phyloP scores from a whole-genome alignment of 2,113 vertebrate genomes.

The Peucedramus taeniatus region DNA sequence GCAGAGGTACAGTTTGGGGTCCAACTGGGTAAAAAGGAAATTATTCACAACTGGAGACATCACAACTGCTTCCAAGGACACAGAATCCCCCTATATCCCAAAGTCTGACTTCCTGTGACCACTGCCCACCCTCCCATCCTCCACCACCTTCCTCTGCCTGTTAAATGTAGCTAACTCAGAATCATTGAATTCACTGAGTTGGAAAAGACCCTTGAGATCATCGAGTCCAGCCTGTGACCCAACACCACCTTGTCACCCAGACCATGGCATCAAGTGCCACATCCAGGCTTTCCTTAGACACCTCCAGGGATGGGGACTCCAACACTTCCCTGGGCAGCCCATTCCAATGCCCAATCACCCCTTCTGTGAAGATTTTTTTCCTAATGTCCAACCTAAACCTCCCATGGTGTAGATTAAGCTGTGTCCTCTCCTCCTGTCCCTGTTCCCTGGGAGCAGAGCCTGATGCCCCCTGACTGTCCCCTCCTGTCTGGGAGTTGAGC shows the following conservation, averaged over 20 bases:
- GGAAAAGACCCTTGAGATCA: neutral
- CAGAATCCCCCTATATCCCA: neutral
- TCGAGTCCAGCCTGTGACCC: neutral
- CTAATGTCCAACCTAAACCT: neutral
- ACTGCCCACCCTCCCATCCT: neutral
- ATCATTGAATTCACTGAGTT: neutral
- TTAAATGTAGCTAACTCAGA: fast-evolving
- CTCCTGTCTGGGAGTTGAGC: neutral
- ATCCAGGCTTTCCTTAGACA: neutral
- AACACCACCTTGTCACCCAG: neutral
- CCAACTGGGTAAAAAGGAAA: neutral
- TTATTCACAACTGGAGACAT: neutral
- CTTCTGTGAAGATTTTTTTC: neutral
- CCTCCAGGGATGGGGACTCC: neutral
- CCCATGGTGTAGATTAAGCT: too few relatives aligned
- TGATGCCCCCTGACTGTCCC: fast-evolving
- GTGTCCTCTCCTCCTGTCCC: neutral
- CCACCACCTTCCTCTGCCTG: neutral
- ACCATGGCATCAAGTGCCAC: neutral
- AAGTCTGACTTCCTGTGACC: neutral
- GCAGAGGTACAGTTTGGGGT: neutral
- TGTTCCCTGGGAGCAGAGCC: neutral
- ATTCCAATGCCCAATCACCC: fast-evolving
- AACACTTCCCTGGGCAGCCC: neutral
- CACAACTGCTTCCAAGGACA: neutral